Evolutionary conservation across 2,888 invertebrate species (phyloP), one percentile per base, ranked within the genome.

Genomic region (Pristionchus fissidentatus): DNA sequence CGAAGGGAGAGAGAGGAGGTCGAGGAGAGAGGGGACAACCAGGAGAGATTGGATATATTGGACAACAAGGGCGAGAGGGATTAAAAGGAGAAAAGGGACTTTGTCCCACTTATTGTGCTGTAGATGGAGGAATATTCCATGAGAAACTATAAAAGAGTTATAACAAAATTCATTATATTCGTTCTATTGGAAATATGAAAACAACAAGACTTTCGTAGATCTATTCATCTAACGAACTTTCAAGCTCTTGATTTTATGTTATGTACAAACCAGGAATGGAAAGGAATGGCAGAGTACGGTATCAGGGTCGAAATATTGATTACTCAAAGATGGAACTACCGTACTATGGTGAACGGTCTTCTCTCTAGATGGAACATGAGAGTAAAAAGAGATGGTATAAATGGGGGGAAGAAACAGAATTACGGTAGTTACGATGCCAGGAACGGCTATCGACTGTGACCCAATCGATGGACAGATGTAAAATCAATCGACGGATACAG

Each of bases 101-200:
- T 22, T 70, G 79, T 60, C 79, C 79, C n/a, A 79, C 79, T 3
- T 79, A 79, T 57, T 79, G 79, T 60, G 79, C 79, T 29, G 79
- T 79, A 2, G 79, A 79, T 43, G 79, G 79, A 55, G 55, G 55
- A 3, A 38, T 79, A 55, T 57, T 79, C 57, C 55, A 57, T 35
- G 38, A 57, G 29, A 15, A 57, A 57, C 26, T n/a, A n/a, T n/a
- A n/a, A n/a, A n/a, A n/a, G n/a, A n/a, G n/a, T n/a, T n/a, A n/a
- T n/a, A n/a, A n/a, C n/a, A n/a, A n/a, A n/a, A n/a, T 38, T 38
- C 8, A 22, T 22, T 55, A 15, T 22, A 13, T 15, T 55, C 60
- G 29, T 38, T 43, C 41, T n/a, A 26, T 19, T 41, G 35, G n/a
- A 22, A 19, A 29, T 26, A n/a, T n/a, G n/a, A n/a, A 70, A 70